A percentile compares a stretch with the other conserved stretches of the same genome.
These are phyloP conservation scores for Parochlus steinenii DNA, from an alignment of 2,888 invertebrate species.

Conservation along the genomic window DNA sequence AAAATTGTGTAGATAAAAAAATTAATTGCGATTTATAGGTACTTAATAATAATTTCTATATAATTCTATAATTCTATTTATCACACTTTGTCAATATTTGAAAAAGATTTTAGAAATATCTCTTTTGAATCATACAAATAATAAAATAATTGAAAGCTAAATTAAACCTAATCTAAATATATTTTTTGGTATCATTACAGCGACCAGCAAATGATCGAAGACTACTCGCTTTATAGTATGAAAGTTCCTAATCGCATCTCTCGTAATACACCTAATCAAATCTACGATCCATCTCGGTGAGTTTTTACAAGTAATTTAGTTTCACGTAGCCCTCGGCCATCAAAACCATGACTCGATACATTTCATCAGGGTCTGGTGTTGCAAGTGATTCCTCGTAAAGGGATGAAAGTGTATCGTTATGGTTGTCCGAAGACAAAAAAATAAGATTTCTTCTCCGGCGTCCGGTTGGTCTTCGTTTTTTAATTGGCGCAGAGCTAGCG, in stretches of 20 bases:
- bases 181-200: conserved; percentile 27
- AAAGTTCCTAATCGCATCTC: conserved; percentile 41
- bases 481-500: conserved; percentile 20
- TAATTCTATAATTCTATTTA: too few relatives aligned
- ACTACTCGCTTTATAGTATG: conserved; percentile 52
- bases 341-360: conserved; percentile 28
- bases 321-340: conserved; percentile 31
- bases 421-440: conserved; percentile 18
- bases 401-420: conserved; percentile 9
- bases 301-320: conserved; percentile 12
- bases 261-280: conserved; percentile 31
- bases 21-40: too few relatives aligned
- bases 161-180: not conserved
- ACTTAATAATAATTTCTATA: too few relatives aligned
- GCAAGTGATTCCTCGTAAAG: conserved; percentile 14
- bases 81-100: too few relatives aligned
- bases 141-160: too few relatives aligned
- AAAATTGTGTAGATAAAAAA: too few relatives aligned
- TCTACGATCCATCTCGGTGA: conserved; percentile 30
- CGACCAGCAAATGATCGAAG: conserved; percentile 49
- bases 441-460: conserved; percentile 30
- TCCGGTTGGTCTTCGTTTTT: conserved; percentile 18
- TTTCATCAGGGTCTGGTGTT: conserved; percentile 22
- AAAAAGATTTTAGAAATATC: too few relatives aligned
- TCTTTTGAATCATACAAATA: too few relatives aligned